Evolutionary conservation across 2,797 vertebrate genomes (phyloP).

Genomic region (Tragelaphus eurycerus): DNA sequence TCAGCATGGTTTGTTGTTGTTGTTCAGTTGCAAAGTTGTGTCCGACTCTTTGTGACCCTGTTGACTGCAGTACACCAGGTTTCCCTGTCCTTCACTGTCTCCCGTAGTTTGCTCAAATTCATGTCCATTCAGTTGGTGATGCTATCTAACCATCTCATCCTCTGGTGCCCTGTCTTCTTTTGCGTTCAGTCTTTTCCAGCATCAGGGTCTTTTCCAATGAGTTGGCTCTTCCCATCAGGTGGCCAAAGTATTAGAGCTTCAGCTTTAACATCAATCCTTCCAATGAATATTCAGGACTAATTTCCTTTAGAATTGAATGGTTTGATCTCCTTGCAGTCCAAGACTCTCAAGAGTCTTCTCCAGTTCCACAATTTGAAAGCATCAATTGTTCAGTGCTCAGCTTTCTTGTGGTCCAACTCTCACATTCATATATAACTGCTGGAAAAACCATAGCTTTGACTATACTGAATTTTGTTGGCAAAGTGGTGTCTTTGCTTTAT

Average conservation of each 20-base stretch:
- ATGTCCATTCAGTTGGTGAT: neutral
- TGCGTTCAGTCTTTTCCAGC: neutral
- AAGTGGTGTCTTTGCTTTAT: neutral
- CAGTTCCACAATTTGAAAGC: neutral
- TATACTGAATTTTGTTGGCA: neutral
- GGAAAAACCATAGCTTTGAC: neutral
- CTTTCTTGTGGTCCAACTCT: neutral
- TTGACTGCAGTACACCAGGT: neutral
- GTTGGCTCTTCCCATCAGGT: neutral
- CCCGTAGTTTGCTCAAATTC: neutral
- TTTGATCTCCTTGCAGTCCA: neutral
- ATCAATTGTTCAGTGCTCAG: neutral
- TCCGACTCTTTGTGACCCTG: neutral
- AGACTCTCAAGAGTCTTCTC: neutral
- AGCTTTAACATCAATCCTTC: neutral
- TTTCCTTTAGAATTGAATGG: neutral
- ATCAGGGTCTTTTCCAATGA: neutral
- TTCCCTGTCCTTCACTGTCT: neutral
- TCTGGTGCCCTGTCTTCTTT: neutral
- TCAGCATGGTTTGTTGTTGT: neutral
- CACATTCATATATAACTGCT: neutral
- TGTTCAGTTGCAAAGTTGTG: neutral
- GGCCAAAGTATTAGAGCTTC: neutral
- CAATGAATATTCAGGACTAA: neutral
- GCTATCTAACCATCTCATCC: neutral